phyloP scores from a whole-genome alignment of 2,113 vertebrate genomes.

The Strigops habroptila region DNA sequence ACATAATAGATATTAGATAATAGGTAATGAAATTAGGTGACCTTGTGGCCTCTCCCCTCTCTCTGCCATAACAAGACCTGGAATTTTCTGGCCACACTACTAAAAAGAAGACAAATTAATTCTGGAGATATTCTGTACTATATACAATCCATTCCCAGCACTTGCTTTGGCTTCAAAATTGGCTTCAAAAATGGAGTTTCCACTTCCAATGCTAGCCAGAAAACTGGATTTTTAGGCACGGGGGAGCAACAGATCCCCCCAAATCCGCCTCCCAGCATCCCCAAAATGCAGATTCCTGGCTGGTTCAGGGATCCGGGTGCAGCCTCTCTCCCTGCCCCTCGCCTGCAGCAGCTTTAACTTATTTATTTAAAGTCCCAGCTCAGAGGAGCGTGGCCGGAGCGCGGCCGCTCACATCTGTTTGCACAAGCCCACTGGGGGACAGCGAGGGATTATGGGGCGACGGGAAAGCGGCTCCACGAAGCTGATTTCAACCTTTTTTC shows the following conservation, averaged over 20 bases:
- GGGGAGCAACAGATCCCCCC: neutral
- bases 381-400: slow-evolving; percentile 11
- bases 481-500: neutral
- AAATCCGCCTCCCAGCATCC: rapidly evolving
- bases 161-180: neutral
- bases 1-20: neutral
- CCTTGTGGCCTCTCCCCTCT: neutral
- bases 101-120: neutral
- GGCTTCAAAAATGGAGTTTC: rapidly evolving
- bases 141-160: rapidly evolving
- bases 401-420: neutral
- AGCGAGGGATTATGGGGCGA: slow-evolving; percentile 40
- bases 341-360: neutral
- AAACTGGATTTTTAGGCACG: rapidly evolving
- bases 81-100: neutral
- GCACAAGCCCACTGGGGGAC: slow-evolving; percentile 41
- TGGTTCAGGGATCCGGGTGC: neutral
- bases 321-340: neutral
- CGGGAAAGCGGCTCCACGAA: neutral
- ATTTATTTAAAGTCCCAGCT: slow-evolving; percentile 11
- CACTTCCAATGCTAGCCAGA: neutral
- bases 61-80: neutral
- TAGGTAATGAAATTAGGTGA: neutral
- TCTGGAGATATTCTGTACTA: neutral
- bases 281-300: rapidly evolving